A percentile compares a stretch with the other conserved stretches of the same genome.
Conservation (phyloP, 2,888 invertebrate species). For the Drosophila mimetica region DNA sequence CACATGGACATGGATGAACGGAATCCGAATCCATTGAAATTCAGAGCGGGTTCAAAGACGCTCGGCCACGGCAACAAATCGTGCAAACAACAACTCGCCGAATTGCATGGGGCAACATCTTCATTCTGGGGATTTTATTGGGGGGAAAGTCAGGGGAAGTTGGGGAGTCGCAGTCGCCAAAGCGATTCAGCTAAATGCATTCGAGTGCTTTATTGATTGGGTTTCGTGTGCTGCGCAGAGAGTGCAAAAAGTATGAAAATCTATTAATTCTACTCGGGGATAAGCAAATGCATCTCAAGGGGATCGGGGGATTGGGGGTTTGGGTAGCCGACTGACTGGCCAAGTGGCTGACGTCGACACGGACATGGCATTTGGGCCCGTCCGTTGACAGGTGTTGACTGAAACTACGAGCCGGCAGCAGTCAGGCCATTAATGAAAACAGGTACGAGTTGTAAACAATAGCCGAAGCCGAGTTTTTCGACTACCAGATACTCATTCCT, state of each 20-base stretch:
- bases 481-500: slow-evolving; percentile 30
- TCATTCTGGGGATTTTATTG: slow-evolving; percentile 3
- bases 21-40: slow-evolving; percentile 62
- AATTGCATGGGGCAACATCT: slow-evolving; percentile 62
- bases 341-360: slow-evolving; percentile 36
- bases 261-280: slow-evolving; percentile 59
- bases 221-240: slow-evolving; percentile 24
- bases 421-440: slow-evolving; percentile 39
- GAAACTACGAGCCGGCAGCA: slow-evolving; percentile 11
- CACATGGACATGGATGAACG: slow-evolving; percentile 39
- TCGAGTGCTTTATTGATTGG: slow-evolving; percentile 73
- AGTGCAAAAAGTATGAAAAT: slow-evolving; percentile 51
- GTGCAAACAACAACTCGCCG: slow-evolving; percentile 71
- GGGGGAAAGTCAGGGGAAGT: neutral
- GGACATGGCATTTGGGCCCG: slow-evolving; percentile 29
- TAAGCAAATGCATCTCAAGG: slow-evolving; percentile 66
- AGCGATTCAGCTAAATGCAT: slow-evolving; percentile 76
- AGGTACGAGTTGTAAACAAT: slow-evolving; percentile 22
- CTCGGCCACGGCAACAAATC: slow-evolving; percentile 75
- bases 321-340: too few relatives aligned
- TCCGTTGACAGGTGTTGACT: slow-evolving; percentile 41
- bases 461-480: slow-evolving; percentile 4
- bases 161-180: slow-evolving; percentile 45
- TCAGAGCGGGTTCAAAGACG: slow-evolving; percentile 63
- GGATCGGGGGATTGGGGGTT: slow-evolving; percentile 8